Conservation (phyloP, 2,797 vertebrate genomes). For the Diglossa cyanea region DNA sequence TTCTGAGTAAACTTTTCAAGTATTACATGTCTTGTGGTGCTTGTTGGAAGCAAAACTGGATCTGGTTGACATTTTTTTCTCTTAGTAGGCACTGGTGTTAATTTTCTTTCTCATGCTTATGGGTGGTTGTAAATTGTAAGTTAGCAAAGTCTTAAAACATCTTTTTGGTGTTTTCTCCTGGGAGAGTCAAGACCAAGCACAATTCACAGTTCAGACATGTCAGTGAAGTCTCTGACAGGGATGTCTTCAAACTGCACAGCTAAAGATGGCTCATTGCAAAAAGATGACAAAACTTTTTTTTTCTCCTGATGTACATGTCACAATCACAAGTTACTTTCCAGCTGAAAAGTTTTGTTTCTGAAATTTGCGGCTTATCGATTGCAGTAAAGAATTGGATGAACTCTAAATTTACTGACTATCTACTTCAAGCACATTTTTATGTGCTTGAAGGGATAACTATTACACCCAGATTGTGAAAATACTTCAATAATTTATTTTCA, state of each 20-base stretch:
- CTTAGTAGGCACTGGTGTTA: background rate
- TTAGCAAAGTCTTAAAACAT: background rate
- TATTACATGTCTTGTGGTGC: background rate
- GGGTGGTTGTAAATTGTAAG: background rate
- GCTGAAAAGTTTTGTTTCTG: slow-evolving; percentile 3
- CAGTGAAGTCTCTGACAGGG: background rate
- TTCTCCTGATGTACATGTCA: background rate
- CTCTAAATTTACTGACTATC: background rate
- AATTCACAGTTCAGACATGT: background rate
- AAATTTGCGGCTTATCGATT: slow-evolving; percentile 53
- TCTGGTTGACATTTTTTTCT: background rate
- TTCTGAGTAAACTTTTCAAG: background rate
- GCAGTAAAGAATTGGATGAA: background rate
- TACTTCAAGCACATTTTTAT: background rate
- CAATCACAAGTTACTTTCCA: slow-evolving; percentile 59
- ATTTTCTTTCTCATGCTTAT: background rate
- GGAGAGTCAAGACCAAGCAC: background rate
- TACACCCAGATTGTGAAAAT: background rate
- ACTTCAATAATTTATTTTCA: background rate
- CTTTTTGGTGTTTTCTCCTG: background rate
- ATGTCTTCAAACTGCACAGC: background rate
- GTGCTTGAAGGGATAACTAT: background rate
- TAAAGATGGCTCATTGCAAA: background rate
- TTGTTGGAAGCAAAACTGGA: background rate
- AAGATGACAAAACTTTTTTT: background rate